Percentiles rank a stretch among this genome's conserved stretches.
Conservation (phyloP, 2,113 vertebrate species). For the Calonectris borealis region DNA sequence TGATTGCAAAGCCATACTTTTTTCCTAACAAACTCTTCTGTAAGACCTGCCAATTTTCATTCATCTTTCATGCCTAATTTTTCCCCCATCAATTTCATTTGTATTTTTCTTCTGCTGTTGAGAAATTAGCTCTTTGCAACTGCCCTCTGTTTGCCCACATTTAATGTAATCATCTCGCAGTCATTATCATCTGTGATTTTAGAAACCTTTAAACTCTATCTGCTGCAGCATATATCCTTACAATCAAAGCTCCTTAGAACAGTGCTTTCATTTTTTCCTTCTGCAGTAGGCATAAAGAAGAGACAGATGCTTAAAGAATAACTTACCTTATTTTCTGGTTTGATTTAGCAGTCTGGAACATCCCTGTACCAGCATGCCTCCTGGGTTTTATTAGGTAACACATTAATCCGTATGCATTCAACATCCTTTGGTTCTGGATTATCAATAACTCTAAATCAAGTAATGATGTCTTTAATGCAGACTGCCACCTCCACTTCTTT, state of each 20-base stretch:
- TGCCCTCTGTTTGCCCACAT: conserved; percentile 58
- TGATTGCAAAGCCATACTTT: conserved; percentile 24
- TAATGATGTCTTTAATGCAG: conserved; percentile 3
- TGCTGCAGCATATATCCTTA: not conserved
- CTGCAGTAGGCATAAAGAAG: not conserved
- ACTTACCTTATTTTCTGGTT: not conserved
- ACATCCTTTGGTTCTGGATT: conserved; percentile 18
- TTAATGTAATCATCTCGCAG: conserved; percentile 10
- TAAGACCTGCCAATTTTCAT: conserved; percentile 33
- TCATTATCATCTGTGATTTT: conserved; percentile 29
- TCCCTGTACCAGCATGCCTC: not conserved
- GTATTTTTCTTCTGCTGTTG: conserved; percentile 29
- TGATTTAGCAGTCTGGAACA: conserved; percentile 17
- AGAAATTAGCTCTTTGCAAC: conserved; percentile 44
- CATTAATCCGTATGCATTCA: not conserved
- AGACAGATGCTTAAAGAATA: not conserved
- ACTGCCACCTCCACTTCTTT: not conserved
- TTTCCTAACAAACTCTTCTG: not conserved
- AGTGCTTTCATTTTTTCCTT: not conserved
- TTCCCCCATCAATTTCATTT: not conserved
- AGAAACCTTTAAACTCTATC: conserved; percentile 35
- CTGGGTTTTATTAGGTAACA: conserved; percentile 1
- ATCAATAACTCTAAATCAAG: conserved; percentile 25
- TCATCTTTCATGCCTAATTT: conserved; percentile 33
- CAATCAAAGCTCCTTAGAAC: conserved; percentile 10